Conservation (phyloP, 1,140 invertebrate genomes). For the Bombus ignitus region DNA sequence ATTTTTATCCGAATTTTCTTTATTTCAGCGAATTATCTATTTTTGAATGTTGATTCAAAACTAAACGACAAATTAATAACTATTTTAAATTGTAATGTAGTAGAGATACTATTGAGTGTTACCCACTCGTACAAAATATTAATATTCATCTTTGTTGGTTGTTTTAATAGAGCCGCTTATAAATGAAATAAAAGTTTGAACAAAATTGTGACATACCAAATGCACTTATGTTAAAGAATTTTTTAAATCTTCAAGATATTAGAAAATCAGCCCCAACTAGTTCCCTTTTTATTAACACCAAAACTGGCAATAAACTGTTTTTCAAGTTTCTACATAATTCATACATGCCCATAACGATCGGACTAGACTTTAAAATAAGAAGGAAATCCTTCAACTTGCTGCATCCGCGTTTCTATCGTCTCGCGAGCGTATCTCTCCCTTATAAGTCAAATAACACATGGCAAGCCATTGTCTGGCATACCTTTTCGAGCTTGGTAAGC, state of each 20-base stretch:
- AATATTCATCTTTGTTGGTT: neutral
- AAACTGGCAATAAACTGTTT: neutral
- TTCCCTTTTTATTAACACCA: neutral
- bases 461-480: constrained; percentile 49
- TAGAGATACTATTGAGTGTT: neutral
- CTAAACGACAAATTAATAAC: neutral
- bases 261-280: neutral
- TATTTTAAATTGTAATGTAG: neutral
- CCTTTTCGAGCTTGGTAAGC: constrained; percentile 79
- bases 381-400: neutral
- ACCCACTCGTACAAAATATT: too few relatives aligned
- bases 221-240: too few relatives aligned
- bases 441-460: constrained; percentile 35
- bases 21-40: neutral
- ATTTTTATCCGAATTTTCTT: neutral
- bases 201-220: neutral
- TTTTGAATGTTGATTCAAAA: neutral
- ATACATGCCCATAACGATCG: neutral
- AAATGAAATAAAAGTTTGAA: neutral
- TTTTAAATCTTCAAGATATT: neutral
- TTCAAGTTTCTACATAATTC: neutral
- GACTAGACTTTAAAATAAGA: neutral
- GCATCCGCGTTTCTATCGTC: neutral
- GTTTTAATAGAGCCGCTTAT: neutral
- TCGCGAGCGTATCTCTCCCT: neutral